phyloP scores from a whole-genome alignment of 1,140 invertebrate species.

The Heliconius hewitsoni region DNA sequence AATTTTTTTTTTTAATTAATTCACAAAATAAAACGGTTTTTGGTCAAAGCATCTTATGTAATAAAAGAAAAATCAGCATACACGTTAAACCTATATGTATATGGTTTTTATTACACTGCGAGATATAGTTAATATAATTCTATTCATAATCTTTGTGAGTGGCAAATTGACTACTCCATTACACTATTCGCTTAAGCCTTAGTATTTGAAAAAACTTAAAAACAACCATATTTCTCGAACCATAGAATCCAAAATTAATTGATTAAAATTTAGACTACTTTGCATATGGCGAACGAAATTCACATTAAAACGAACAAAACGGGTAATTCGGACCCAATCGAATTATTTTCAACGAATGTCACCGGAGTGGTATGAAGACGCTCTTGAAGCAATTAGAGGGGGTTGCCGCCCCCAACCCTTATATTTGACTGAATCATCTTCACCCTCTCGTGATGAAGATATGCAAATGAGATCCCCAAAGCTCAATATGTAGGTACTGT shows the following conservation, averaged over 20 bases:
- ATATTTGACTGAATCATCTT: conserved; percentile 73
- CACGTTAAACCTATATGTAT: background rate
- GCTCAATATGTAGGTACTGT: background rate
- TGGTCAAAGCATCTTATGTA: too few relatives aligned
- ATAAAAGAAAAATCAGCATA: background rate
- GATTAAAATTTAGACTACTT: conserved; percentile 38
- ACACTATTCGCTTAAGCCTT: conserved; percentile 24
- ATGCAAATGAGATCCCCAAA: conserved; percentile 58
- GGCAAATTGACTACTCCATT: conserved; percentile 27
- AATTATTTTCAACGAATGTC: conserved; percentile 69
- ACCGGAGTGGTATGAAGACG: conserved; percentile 70
- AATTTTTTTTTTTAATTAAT: too few relatives aligned
- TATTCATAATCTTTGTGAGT: conserved; percentile 20
- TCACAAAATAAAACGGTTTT: too few relatives aligned
- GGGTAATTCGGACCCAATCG: conserved; percentile 61
- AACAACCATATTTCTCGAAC: conserved; percentile 16
- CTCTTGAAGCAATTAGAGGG: conserved; percentile 70
- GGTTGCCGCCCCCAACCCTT: conserved; percentile 38
- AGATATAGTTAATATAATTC: background rate
- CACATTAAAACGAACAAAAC: conserved; percentile 55
- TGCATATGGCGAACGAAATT: conserved; percentile 49
- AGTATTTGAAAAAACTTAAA: conserved; percentile 9
- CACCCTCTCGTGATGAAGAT: conserved; percentile 74
- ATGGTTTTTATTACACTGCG: background rate
- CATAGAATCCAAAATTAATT: conserved; percentile 36